Evolutionary conservation across 2,113 vertebrate species (phyloP).

Genomic region (Ictidomys tridecemlineatus): DNA sequence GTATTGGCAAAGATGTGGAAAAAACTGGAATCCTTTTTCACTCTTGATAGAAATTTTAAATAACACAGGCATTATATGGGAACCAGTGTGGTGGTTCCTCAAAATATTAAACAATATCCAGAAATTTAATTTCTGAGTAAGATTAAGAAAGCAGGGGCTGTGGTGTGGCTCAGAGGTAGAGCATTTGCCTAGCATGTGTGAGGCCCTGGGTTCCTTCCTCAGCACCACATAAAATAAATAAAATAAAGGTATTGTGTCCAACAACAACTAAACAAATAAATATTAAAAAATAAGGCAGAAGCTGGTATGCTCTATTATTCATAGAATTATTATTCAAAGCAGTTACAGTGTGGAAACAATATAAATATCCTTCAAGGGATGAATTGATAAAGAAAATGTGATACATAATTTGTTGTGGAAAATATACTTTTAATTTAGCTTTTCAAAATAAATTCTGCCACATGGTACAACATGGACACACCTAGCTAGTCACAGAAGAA

Average conservation of each 20-base stretch:
- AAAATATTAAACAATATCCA: too few species aligned
- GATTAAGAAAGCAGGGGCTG: not conserved
- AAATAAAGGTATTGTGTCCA: too few species aligned
- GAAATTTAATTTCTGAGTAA: not conserved
- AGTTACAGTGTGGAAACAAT: not conserved
- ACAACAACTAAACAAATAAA: too few species aligned
- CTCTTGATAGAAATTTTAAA: too few species aligned
- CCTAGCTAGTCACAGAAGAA: not conserved
- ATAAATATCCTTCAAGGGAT: not conserved
- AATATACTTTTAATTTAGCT: not conserved
- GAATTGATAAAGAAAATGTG: too few species aligned
- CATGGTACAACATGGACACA: not conserved
- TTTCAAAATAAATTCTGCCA: not conserved
- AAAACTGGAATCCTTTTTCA: not conserved
- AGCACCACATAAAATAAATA: too few species aligned
- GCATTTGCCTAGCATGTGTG: too few species aligned
- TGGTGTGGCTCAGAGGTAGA: too few species aligned
- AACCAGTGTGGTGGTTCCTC: too few species aligned
- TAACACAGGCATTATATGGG: too few species aligned
- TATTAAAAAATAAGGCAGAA: not conserved
- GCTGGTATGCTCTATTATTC: not conserved
- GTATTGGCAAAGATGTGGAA: not conserved
- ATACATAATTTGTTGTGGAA: not conserved
- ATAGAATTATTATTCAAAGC: not conserved
- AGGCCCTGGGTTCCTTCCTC: too few species aligned